These are phyloP conservation scores for Eurytoma adleriae DNA, from an alignment of 2,888 invertebrate genomes.

Conservation along the genomic window DNA sequence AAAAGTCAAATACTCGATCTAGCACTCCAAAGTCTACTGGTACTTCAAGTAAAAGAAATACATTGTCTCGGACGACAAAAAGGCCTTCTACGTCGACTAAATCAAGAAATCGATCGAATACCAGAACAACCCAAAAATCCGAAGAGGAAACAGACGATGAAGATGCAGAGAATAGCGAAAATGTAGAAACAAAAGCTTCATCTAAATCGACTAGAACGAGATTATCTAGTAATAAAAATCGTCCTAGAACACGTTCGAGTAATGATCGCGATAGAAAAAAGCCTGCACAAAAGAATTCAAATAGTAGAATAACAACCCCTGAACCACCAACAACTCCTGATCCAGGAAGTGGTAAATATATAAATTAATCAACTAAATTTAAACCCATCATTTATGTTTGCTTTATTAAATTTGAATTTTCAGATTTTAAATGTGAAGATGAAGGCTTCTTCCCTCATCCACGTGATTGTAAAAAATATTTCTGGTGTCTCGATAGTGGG, in stretches of 20 bases:
- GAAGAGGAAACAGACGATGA: constrained; percentile 42
- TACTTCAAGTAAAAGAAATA: constrained; percentile 41
- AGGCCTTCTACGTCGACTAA: constrained; percentile 23
- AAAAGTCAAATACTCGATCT: constrained; percentile 43
- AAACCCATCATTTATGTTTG: neutral
- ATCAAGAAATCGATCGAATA: constrained; percentile 34
- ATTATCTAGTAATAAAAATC: constrained; percentile 60
- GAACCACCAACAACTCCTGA: constrained; percentile 94
- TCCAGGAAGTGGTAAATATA: constrained; percentile 84
- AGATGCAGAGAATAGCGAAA: constrained; percentile 40
- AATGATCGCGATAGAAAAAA: constrained; percentile 66
- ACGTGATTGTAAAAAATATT: constrained; percentile 95
- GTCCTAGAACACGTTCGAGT: constrained; percentile 60
- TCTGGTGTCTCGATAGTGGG: constrained; percentile 94
- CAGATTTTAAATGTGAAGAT: constrained; percentile 93
- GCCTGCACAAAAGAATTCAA: constrained; percentile 69
- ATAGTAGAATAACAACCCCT: constrained; percentile 79
- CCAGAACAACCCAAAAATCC: constrained; percentile 11
- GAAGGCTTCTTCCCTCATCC: constrained; percentile 96
- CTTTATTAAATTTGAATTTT: constrained; percentile 52
- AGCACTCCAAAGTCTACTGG: constrained; percentile 29
- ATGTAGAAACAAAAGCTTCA: constrained; percentile 31
- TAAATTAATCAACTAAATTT: neutral
- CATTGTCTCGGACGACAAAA: constrained; percentile 25
- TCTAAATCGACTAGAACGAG: constrained; percentile 43